Evolutionary conservation across 2,797 vertebrate genomes (phyloP).

Genomic region (Semaprochilodus insignis): DNA sequence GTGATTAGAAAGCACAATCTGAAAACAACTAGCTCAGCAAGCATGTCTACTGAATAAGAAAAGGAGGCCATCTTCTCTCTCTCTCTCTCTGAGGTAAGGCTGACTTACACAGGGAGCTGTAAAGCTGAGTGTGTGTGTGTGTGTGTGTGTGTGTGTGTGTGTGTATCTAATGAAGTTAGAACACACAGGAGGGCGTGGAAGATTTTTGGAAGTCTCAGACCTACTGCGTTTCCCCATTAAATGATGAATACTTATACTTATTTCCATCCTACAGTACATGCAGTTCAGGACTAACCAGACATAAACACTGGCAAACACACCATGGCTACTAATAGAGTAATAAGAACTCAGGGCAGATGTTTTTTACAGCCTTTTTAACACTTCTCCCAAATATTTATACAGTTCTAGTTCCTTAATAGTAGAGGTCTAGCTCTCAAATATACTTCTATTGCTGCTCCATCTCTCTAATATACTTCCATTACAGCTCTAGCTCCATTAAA

Average conservation of each 20-base stretch:
- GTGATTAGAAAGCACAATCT: conserved; percentile 62
- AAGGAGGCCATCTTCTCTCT: conserved; percentile 41
- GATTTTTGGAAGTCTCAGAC: not conserved
- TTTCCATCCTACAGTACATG: not conserved
- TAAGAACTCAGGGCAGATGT: not conserved
- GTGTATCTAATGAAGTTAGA: not conserved
- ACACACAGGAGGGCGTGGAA: too few relatives aligned
- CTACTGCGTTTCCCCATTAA: not conserved
- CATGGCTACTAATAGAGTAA: not conserved
- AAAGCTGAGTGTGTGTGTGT: not conserved
- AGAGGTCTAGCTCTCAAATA: too few relatives aligned
- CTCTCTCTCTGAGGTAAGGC: not conserved
- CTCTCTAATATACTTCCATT: too few relatives aligned
- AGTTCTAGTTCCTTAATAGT: not conserved
- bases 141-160: not conserved
- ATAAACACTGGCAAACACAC: not conserved
- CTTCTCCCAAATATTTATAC: too few relatives aligned
- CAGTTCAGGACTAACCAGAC: not conserved
- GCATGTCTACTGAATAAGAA: conserved; percentile 47
- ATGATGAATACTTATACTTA: not conserved
- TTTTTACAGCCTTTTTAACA: not conserved
- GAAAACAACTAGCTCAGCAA: conserved; percentile 52
- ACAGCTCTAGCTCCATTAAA: too few relatives aligned
- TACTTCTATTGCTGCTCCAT: too few relatives aligned
- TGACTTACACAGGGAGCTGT: not conserved